Evolutionary conservation across 2,888 invertebrate species (phyloP), one percentile per base, ranked within the genome.

Genomic region (Troglohyphantes excavatus): DNA sequence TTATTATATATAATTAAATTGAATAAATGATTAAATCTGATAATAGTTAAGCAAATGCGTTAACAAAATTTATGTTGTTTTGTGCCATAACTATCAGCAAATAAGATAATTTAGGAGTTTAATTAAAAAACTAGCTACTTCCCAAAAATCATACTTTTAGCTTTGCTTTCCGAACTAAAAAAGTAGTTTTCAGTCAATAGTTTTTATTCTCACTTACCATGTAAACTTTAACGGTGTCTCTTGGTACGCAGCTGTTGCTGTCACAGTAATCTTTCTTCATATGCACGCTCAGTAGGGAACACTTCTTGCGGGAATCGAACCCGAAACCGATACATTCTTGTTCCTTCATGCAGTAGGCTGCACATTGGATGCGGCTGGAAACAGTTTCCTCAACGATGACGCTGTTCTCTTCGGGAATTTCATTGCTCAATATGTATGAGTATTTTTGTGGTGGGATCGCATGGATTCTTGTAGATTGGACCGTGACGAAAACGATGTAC

Each of bases 321-420:
- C 79, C 79, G 21, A 67, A 81, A 19, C 46, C 79, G n/a, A 26
- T 67, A 19, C 79, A 81, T 2, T 13, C 27, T 6, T 21, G 5
- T 7, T 81, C 79, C 19, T 26, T 67, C 67, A 46, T 67, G 19
- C 79, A 81, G 11, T 23, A 19, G 3, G 79, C 19, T 2, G 79
- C 79, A 46, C 79, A 81, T 6, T 81, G 79, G n/a, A 81, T 81
- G n/a, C 27, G 43, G 53, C 67, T 81, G 0, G 68, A 43, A 0
- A 43, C 46, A 26, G 19, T 26, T 17, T 19, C 19, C 26, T 81
- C 68, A 3, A 2, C 29, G 2, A 53, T n/a, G 6, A 81, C 29
- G 65, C 43, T 67, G 2, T 11, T 53, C 5, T 53, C 53, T 53
- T 53, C 53, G 0, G 53, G 53, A 53, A 53, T 1, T 5, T 53